Conservation (phyloP, 2,113 vertebrate species). For the Trachemys scripta region DNA sequence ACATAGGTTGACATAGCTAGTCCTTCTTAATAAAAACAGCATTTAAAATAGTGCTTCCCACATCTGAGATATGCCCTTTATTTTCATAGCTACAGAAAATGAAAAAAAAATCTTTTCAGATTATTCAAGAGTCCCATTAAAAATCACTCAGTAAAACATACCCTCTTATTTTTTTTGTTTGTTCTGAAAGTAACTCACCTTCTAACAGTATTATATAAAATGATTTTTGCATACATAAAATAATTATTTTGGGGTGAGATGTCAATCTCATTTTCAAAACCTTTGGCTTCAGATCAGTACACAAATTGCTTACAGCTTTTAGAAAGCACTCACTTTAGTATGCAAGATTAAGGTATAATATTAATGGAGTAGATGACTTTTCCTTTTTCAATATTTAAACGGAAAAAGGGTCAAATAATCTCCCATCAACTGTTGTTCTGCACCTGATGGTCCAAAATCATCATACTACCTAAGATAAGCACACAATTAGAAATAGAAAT, state of each 20-base stretch:
- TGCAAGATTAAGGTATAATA: background rate
- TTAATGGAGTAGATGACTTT: background rate
- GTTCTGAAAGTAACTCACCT: no score
- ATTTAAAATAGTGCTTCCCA: background rate
- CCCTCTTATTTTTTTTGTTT: no score
- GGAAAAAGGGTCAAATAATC: background rate
- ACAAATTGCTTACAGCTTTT: background rate
- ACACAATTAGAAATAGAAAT: no score
- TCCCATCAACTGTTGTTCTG: background rate
- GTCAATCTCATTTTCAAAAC: no score
- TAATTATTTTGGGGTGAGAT: background rate
- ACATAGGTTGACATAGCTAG: background rate
- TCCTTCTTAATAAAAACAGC: background rate
- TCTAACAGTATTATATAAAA: background rate
- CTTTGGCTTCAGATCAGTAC: fast-evolving
- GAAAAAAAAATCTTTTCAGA: no score
- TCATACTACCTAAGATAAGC: fast-evolving
- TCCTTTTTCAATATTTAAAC: background rate
- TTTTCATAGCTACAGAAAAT: background rate
- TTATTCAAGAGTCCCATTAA: no score
- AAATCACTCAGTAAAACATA: no score
- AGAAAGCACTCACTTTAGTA: background rate
- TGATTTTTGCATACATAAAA: background rate
- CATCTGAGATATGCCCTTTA: background rate
- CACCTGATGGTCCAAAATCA: background rate